phyloP scores from a whole-genome alignment of 2,113 vertebrate genomes.

The Lophura nycthemera region DNA sequence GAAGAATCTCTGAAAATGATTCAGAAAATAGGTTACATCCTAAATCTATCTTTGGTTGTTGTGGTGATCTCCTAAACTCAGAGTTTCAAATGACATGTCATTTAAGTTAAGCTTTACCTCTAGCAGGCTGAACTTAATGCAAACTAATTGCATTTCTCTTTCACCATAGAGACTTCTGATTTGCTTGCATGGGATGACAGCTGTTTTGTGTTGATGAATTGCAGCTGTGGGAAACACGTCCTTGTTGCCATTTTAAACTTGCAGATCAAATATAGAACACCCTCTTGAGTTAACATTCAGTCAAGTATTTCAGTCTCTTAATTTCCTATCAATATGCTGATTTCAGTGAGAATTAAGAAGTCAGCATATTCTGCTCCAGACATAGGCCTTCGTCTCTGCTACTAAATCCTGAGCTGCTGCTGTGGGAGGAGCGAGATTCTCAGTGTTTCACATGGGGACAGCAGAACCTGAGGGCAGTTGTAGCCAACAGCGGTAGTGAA shows the following conservation, averaged over 20 bases:
- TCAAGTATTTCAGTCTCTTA: conserved; percentile 43
- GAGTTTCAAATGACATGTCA: conserved; percentile 56
- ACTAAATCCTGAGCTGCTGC: neutral
- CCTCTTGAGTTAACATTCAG: conserved; percentile 50
- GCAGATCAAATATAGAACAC: conserved; percentile 59
- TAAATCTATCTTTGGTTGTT: conserved; percentile 30
- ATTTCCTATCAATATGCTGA: conserved; percentile 24
- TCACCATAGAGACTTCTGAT: conserved; percentile 65
- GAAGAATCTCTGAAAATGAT: conserved; percentile 31
- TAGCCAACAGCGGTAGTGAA: neutral
- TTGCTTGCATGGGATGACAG: conserved; percentile 66
- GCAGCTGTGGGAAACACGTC: conserved; percentile 60
- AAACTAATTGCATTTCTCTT: conserved; percentile 69
- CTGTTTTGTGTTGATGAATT: conserved; percentile 70
- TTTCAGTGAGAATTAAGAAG: conserved; percentile 21
- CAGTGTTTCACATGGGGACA: neutral
- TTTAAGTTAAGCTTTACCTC: conserved; percentile 41
- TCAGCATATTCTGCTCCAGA: neutral
- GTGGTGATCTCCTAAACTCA: conserved; percentile 35
- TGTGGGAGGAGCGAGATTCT: neutral
- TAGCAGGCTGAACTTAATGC: conserved; percentile 60
- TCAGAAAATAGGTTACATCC: conserved; percentile 43
- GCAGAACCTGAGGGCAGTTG: neutral
- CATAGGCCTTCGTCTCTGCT: neutral
- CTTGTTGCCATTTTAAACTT: conserved; percentile 67